Percentiles rank a stretch among this genome's conserved stretches.
These are phyloP conservation scores for Plemyria rubiginata DNA, from an alignment of 2,888 invertebrate genomes.

Conservation along the genomic window DNA sequence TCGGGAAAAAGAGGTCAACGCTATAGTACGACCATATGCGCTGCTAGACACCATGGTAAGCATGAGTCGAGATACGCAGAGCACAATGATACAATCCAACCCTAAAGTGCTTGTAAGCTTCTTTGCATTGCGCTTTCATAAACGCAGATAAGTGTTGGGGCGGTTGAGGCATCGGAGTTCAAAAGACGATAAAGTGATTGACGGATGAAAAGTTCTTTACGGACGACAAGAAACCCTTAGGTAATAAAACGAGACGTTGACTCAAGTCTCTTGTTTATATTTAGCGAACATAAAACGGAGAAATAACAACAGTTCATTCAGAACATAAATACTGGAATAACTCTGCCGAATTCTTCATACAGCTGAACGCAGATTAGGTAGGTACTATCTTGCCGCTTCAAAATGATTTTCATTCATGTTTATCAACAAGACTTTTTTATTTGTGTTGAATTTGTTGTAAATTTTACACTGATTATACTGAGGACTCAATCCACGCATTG, in stretches of 20 bases:
- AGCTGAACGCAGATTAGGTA: not conserved
- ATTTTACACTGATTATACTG: not conserved
- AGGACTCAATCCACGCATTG: not conserved
- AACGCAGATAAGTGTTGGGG: conserved; percentile 12
- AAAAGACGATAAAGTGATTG: conserved; percentile 34
- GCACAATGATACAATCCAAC: conserved; percentile 8
- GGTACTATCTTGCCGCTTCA: not conserved
- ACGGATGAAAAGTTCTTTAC: conserved; percentile 33
- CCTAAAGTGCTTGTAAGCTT: conserved; percentile 13
- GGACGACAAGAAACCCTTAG: conserved; percentile 25
- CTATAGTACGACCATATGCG: too few species aligned
- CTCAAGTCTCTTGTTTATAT: conserved; percentile 16
- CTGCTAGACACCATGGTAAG: too few species aligned
- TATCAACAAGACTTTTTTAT: too few species aligned
- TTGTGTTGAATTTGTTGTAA: too few species aligned
- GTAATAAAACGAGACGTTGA: conserved; percentile 22
- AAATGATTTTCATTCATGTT: not conserved
- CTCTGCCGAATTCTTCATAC: not conserved
- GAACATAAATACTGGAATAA: conserved; percentile 29
- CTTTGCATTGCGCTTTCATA: conserved; percentile 18
- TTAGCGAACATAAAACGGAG: conserved; percentile 22
- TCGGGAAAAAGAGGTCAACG: too few species aligned
- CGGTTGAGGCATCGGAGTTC: conserved; percentile 24
- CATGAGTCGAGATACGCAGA: not conserved
- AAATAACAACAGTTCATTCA: conserved; percentile 32